phyloP scores from a whole-genome alignment of 2,888 invertebrate species.

The Fissipunctia ypsillon region DNA sequence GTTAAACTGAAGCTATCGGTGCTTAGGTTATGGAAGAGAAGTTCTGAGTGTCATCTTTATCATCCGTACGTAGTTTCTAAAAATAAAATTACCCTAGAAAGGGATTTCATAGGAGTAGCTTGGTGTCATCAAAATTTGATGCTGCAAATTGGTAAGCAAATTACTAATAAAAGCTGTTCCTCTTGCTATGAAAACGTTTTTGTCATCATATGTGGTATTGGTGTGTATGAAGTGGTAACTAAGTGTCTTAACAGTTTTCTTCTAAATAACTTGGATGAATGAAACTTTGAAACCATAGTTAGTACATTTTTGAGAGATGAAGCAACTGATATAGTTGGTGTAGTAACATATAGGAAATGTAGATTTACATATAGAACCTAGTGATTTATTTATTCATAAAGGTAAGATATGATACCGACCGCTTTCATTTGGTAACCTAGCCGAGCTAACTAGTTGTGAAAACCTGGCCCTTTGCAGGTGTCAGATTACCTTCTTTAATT shows the following conservation, averaged over 20 bases:
- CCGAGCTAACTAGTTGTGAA: conserved; percentile 40
- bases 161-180: not conserved
- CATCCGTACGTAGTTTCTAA: not conserved
- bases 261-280: not conserved
- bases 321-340: conserved; percentile 30
- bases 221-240: not conserved
- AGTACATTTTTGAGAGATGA: conserved; percentile 8
- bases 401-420: conserved; percentile 42
- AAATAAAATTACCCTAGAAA: not conserved
- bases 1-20: conserved; percentile 1
- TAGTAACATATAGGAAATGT: conserved; percentile 33
- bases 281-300: not conserved
- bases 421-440: conserved; percentile 48
- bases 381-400: conserved; percentile 56
- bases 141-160: not conserved
- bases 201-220: not conserved
- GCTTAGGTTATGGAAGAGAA: too few species aligned
- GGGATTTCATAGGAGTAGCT: not conserved
- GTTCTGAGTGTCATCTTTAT: not conserved
- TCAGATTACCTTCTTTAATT: conserved; percentile 28
- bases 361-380: conserved; percentile 29
- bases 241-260: not conserved
- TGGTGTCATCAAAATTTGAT: not conserved
- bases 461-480: conserved; percentile 35
- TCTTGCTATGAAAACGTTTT: not conserved